Evolutionary conservation across 2,888 invertebrate genomes (phyloP).

Genomic region (Capitulum mitella): DNA sequence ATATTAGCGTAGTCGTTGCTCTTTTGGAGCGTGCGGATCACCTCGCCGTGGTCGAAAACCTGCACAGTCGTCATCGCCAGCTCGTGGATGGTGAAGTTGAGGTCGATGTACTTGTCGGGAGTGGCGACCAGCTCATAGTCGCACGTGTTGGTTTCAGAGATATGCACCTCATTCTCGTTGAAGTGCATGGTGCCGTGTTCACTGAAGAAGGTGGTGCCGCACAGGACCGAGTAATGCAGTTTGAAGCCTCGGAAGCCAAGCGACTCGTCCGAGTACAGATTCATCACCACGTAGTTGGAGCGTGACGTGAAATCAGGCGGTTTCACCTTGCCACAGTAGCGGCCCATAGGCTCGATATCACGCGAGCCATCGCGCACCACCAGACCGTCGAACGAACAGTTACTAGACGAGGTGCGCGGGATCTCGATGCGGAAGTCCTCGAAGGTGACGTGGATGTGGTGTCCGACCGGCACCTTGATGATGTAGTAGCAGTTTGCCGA

Average conservation of each 20-base stretch:
- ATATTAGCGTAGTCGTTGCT: background rate
- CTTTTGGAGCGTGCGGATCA: background rate
- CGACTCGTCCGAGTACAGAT: constrained; percentile 24
- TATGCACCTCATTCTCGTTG: background rate
- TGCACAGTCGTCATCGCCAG: background rate
- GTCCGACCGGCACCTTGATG: background rate
- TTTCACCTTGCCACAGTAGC: constrained; percentile 22
- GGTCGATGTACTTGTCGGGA: constrained; percentile 15
- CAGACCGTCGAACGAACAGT: constrained; percentile 23
- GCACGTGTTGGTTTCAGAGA: constrained; percentile 10
- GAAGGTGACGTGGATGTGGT: background rate
- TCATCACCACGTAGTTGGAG: constrained; percentile 1
- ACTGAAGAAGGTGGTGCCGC: constrained; percentile 17
- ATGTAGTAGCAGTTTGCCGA: constrained; percentile 17
- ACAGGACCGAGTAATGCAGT: background rate
- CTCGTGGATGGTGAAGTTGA: constrained; percentile 17
- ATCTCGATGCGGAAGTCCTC: constrained; percentile 24
- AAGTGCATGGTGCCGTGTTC: constrained; percentile 17
- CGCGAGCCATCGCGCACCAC: constrained; percentile 6
- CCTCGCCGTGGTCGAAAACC: background rate
- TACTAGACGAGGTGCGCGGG: constrained; percentile 15
- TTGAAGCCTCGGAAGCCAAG: constrained; percentile 25
- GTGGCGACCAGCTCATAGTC: constrained; percentile 11
- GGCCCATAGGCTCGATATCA: constrained; percentile 5
- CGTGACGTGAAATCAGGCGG: constrained; percentile 15